Base-by-base conservation (phyloP, 1,140 invertebrate genomes). In the Drosophila pachea region DNA sequence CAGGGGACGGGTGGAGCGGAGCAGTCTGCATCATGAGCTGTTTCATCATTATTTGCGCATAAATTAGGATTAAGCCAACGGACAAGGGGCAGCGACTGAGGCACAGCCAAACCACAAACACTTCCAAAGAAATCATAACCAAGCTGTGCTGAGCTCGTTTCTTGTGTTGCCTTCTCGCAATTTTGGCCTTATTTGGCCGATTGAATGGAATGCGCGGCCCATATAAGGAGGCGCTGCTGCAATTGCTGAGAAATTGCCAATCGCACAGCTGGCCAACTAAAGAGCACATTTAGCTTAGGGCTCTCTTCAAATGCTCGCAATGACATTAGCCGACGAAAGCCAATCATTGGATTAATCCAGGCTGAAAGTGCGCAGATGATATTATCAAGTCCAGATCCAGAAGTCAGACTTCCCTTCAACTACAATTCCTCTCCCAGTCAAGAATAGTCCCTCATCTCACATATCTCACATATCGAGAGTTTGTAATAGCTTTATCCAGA, bases 1-100 rank as follows among this genome's bases (percentile, higher is more conserved):
- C n/a, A n/a, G 7, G 16, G 12, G 58, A 14, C n/a, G 36, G 49
- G 40, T 22, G 22, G 3, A 22, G 33, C 11, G 29, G 22, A 45
- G 42, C 36, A 48, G 50, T 43, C 50, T 56, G 50, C 63, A 59
- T 69, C 75, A 65, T 58, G 54, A 43, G 55, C 63, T 66, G 59
- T 63, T 64, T 79, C 78, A 88, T 88, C 86, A 88, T 88, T 88
- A 86, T 76, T 86, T 77, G 61, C 65, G 78, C 86, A 88, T 88
- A 88, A 88, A 77, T 88, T 83, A 68, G 81, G 86, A 88, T 88
- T 88, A 88, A 55, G 40, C 35, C 63, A 47, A n/a, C 29, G 12
- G 7, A 33, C 31, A 12, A 38, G 50, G 43, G n/a, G 5, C 40
- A 12, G 40, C n/a, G 8, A 8, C 7, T 4, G 42, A 16, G 43